phyloP scores from a whole-genome alignment of 2,888 invertebrate genomes.

The Beris chalybata region DNA sequence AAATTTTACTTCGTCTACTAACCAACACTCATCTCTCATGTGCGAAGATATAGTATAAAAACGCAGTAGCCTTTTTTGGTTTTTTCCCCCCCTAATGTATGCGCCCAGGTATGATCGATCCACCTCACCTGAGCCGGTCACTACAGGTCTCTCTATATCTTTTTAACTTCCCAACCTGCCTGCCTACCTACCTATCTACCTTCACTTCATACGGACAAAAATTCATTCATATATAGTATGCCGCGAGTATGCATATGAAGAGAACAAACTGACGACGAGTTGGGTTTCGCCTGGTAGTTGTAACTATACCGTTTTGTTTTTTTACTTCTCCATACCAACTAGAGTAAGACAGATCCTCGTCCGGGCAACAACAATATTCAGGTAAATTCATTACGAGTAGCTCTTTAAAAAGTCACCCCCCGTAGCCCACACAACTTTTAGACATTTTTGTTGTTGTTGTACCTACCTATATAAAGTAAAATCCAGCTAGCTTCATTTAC shows the following conservation, averaged over 20 bases:
- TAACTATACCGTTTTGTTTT: too few relatives aligned
- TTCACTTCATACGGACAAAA: not conserved
- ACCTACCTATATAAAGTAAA: too few relatives aligned
- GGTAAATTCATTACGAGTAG: slow-evolving; percentile 28
- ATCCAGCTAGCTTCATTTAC: too few relatives aligned
- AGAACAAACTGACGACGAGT: too few relatives aligned
- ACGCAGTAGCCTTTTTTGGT: slow-evolving; percentile 22
- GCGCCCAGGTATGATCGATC: slow-evolving; percentile 15
- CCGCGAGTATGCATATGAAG: too few relatives aligned
- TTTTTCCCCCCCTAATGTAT: too few relatives aligned
- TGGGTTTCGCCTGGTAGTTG: too few relatives aligned
- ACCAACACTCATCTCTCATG: slow-evolving; percentile 9
- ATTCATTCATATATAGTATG: too few relatives aligned
- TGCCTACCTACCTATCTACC: slow-evolving; percentile 9
- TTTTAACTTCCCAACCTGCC: slow-evolving; percentile 9
- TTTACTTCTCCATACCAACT: too few relatives aligned
- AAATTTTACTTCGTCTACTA: slow-evolving; percentile 15
- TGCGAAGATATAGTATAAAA: slow-evolving; percentile 15
- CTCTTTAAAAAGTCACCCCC: slow-evolving; percentile 6
- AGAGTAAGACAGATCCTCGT: not conserved
- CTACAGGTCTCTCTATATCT: slow-evolving; percentile 18
- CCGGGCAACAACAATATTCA: slow-evolving; percentile 4
- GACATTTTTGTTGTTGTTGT: too few relatives aligned
- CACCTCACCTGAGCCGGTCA: slow-evolving; percentile 26
- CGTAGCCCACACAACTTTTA: slow-evolving; percentile 7